phyloP scores from a whole-genome alignment of 2,797 vertebrate genomes.

The Philypnodon macrostomus region DNA sequence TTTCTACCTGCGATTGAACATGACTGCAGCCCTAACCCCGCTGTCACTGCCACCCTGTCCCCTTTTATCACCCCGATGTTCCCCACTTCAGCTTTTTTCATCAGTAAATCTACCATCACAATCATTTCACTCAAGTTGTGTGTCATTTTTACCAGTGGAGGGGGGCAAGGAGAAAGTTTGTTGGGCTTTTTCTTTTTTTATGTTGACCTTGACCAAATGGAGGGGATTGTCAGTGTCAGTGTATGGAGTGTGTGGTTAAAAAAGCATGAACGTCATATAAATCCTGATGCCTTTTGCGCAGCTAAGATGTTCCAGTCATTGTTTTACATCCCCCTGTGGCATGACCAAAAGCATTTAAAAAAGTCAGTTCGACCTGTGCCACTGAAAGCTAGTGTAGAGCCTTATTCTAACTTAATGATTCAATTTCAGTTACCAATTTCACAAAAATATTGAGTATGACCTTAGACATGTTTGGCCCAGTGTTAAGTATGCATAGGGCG shows the following conservation, averaged over 20 bases:
- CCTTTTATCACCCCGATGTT: conserved; percentile 81
- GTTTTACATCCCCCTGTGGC: too few species aligned
- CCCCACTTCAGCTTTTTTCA: conserved; percentile 73
- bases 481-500: too few species aligned
- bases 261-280: conserved; percentile 11
- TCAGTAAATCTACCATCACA: conserved; percentile 72
- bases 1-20: conserved; percentile 82
- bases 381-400: too few species aligned
- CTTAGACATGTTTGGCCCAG: too few species aligned
- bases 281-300: conserved; percentile 10
- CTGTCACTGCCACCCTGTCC: conserved; percentile 82
- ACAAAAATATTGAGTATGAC: too few species aligned
- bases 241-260: conserved; percentile 7
- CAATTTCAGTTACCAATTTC: too few species aligned
- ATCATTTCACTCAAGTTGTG: conserved; percentile 55
- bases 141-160: conserved; percentile 25
- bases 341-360: too few species aligned
- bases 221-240: conserved; percentile 13
- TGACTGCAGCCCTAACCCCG: conserved; percentile 82
- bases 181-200: conserved; percentile 13
- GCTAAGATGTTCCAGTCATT: too few species aligned
- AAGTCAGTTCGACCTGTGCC: too few species aligned
- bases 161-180: conserved; percentile 27
- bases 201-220: conserved; percentile 18
- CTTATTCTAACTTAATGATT: too few species aligned